Conservation (phyloP, 2,888 invertebrate species). For the Hirtodrosophila confusa region DNA sequence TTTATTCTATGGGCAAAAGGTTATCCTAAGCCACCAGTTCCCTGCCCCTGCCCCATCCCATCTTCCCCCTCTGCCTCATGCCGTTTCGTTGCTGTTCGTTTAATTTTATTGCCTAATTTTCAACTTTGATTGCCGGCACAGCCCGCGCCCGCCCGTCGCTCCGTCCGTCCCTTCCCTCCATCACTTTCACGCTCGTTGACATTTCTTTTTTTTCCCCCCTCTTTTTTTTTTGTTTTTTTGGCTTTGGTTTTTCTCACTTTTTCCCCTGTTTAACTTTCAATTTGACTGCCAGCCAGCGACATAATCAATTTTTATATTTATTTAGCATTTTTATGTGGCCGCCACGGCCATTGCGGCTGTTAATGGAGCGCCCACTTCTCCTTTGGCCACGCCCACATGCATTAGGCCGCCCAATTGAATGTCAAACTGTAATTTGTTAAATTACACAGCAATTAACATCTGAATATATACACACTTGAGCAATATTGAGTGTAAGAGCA, state of each 20-base stretch:
- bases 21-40: constrained; percentile 29
- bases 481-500: neutral
- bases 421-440: constrained; percentile 34
- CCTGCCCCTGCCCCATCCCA: neutral
- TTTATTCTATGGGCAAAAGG: constrained; percentile 58
- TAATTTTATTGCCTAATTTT: constrained; percentile 79
- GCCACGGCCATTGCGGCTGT: constrained; percentile 39
- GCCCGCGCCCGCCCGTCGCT: constrained; percentile 2
- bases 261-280: constrained; percentile 55
- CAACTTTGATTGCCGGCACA: constrained; percentile 74
- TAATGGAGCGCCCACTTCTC: constrained; percentile 50
- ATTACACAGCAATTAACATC: constrained; percentile 49
- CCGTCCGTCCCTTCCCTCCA: neutral
- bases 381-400: constrained; percentile 47
- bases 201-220: constrained; percentile 58
- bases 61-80: constrained; percentile 16
- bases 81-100: constrained; percentile 72
- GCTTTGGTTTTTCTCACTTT: constrained; percentile 29
- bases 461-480: constrained; percentile 7
- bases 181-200: constrained; percentile 74
- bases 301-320: constrained; percentile 76
- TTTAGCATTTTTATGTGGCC: constrained; percentile 60
- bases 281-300: constrained; percentile 48
- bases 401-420: constrained; percentile 38
- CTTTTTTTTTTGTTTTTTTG: constrained; percentile 48